Conservation (phyloP, 1,140 invertebrate genomes). For the Diabrotica virgifera region DNA sequence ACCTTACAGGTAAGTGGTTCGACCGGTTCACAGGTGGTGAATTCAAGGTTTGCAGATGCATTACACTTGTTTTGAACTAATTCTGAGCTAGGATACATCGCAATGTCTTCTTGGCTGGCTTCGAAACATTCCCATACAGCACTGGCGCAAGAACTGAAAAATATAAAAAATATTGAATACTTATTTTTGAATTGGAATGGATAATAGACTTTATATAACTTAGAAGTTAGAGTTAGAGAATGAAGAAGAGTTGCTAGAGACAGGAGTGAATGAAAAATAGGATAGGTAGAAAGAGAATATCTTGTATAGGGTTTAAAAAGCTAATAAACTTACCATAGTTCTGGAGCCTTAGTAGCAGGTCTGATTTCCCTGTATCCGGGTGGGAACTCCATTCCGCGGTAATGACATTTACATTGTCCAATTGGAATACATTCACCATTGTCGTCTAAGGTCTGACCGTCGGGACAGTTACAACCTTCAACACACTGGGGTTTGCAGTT, state of each 20-base stretch:
- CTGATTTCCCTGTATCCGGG: conserved; percentile 72
- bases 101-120: conserved; percentile 61
- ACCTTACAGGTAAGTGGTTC: conserved; percentile 78
- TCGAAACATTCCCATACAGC: conserved; percentile 70
- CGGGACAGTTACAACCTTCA: conserved; percentile 84
- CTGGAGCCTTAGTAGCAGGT: conserved; percentile 59
- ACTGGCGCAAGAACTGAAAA: conserved; percentile 67
- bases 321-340: conserved; percentile 61
- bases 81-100: conserved; percentile 58
- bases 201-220: too few species aligned
- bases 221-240: too few species aligned
- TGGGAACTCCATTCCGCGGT: conserved; percentile 69
- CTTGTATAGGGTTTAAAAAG: too few species aligned
- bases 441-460: conserved; percentile 64
- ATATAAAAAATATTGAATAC: conserved; percentile 20
- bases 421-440: conserved; percentile 73
- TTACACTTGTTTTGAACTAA: conserved; percentile 61
- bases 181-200: too few species aligned
- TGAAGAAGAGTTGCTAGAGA: too few species aligned
- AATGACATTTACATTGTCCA: conserved; percentile 71
- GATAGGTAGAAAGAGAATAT: too few species aligned
- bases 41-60: conserved; percentile 61
- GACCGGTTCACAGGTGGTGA: conserved; percentile 71
- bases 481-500: conserved; percentile 67
- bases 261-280: too few species aligned